These are phyloP conservation scores for Lathronympha strigana DNA, from an alignment of 2,888 invertebrate genomes.

Conservation along the genomic window DNA sequence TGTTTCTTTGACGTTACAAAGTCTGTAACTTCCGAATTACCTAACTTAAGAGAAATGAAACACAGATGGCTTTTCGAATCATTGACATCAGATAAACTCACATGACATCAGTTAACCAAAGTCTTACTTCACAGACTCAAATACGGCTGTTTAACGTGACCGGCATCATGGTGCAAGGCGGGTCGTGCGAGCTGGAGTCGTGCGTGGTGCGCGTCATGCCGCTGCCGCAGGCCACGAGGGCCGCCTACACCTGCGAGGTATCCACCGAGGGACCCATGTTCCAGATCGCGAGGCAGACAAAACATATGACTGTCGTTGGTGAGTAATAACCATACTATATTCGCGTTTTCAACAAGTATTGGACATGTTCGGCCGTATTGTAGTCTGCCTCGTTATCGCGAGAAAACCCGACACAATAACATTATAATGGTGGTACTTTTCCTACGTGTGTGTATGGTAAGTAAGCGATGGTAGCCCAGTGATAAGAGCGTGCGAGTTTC, in stretches of 20 bases:
- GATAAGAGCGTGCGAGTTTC: too few species aligned
- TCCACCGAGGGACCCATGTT: conserved; percentile 79
- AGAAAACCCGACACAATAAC: too few species aligned
- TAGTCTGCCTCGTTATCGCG: too few species aligned
- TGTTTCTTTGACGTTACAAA: too few species aligned
- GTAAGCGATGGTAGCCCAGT: too few species aligned
- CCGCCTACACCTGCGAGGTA: conserved; percentile 75
- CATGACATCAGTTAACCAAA: too few species aligned
- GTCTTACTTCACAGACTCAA: conserved; percentile 62
- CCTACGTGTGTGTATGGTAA: too few species aligned
- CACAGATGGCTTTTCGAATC: background rate
- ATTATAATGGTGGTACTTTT: too few species aligned
- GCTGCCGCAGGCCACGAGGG: conserved; percentile 67
- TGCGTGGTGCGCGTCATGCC: conserved; percentile 78
- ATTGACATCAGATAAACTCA: background rate
- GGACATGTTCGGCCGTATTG: too few species aligned
- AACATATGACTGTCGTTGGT: conserved; percentile 81
- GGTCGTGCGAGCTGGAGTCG: conserved; percentile 67
- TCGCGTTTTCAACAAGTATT: background rate
- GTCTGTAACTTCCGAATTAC: too few species aligned
- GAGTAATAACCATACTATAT: conserved; percentile 46
- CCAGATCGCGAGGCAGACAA: conserved; percentile 74
- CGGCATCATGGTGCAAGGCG: conserved; percentile 75
- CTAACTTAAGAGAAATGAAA: background rate
- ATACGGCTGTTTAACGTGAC: conserved; percentile 76